Evolutionary conservation across 2,888 invertebrate genomes (phyloP), one percentile per base, ranked within the genome.

Genomic region (Dynastes grantii): DNA sequence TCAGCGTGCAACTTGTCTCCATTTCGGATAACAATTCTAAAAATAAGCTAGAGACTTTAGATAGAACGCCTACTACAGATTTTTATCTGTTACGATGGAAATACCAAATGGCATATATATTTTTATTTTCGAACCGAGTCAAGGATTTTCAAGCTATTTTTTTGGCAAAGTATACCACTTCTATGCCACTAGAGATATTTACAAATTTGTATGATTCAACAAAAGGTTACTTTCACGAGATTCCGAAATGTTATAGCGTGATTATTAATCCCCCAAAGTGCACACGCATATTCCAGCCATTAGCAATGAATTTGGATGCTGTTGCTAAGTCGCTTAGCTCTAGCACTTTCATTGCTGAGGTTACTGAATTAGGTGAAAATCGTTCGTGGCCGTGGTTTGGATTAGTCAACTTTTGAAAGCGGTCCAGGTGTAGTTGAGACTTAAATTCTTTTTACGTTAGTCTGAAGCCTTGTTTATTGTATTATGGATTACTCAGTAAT

Each of bases 91-190:
- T 32, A 55, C 32, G 5, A 27, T n/a, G 27, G 29, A 70, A 55
- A 70, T 55, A 53, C n/a, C 53, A 55, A 70, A 53, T 29, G 53
- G 53, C 53, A 70, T 32, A 53, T 32, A 53, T 32, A 55, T 70
- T 70, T 70, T 70, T 70, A 55, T 70, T 70, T 70, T 55, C 53
- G 70, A 70, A 70, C 32, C 51, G 70, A 32, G 70, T 70, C 70
- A 70, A 70, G 70, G 70, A 70, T 70, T 32, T 53, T 53, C 29
- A n/a, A 13, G 8, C 5, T 51, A 22, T 70, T 58, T 51, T 70
- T 70, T 70, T 70, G 70, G 70, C 70, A 70, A 53, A 53, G 3
- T n/a, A 32, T 11, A 70, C 29, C 53, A n/a, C 32, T 32, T 70
- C 55, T 58, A 22, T 58, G 70, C 2, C 40, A 49, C 32, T 53